Base-by-base conservation (phyloP, 2,113 vertebrate genomes). In the Lonchura striata region DNA sequence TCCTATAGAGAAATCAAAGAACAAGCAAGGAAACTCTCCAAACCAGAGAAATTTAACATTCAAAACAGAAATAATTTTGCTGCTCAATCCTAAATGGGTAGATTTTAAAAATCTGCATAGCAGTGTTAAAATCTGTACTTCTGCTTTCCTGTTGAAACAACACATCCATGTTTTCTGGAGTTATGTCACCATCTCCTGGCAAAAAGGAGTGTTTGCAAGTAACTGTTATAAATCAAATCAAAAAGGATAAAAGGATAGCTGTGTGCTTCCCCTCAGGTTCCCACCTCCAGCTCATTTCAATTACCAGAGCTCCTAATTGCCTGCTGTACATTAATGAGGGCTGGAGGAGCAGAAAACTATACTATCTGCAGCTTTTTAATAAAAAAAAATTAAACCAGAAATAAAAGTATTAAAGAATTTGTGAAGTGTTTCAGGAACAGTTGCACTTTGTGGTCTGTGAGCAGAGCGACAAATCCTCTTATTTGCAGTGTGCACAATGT, bases 141-240 rank as follows among this genome's bases (percentile, higher is more conserved):
- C 8, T 22, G 4, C 7, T 77, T 63, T 56, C 13, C 6, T 28
- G 7, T 6, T 33, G 19, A 28, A 23, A 42, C 4, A 11, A 28
- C 9, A 20, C 8, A 57, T 10, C 2, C 11, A 7, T 0, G 0
- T 61, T 96, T 94, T 74, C 35, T 91, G 61, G 71, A n/a, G 35
- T 59, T 92, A 39, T 20, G 28, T 27, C 82, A 49, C 95, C 95
- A 97, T 88, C 96, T 96, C 2, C n/a, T 93, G 96, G 75, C 56
- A 24, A 44, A 7, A 41, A 8, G 3, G 9, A 71, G 22, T 41
- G 3, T 42, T 92, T 70, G 59, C 64, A 15, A 2, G 0, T 11
- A 78, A 17, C 5, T 11, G 5, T 1, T 8, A 2, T 6, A 46
- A 80, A 25, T n/a, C 2, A 3, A 15, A 9, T 22, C 1, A 20